A percentile compares a stretch with the other conserved stretches of the same genome.
Evolutionary conservation across 2,113 vertebrate genomes (phyloP).

Genomic region (Strix uralensis): DNA sequence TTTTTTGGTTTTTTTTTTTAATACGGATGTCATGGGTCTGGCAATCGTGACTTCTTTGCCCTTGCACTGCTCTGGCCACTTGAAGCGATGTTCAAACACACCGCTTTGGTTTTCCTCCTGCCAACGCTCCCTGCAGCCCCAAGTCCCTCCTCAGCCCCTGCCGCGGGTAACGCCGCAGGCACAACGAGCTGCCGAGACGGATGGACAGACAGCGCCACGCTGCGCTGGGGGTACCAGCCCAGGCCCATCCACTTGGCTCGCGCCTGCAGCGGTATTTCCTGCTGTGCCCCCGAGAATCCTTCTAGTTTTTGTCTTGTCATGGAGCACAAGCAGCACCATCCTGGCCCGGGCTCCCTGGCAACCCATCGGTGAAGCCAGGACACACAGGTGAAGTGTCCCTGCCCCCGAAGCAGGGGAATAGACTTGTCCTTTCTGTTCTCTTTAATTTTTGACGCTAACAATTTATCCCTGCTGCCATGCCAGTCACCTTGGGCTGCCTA

Average conservation of each 20-base stretch:
- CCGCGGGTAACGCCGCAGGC: fast-evolving
- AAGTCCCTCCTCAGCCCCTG: not conserved
- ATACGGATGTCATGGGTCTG: not conserved
- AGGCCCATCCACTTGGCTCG: not conserved
- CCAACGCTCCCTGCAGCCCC: not conserved
- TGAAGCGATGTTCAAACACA: too few relatives aligned
- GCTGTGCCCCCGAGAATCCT: not conserved
- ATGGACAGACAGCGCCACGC: not conserved
- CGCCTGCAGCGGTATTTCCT: fast-evolving
- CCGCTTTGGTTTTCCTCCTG: not conserved
- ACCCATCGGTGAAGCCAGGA: not conserved
- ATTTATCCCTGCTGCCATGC: not conserved
- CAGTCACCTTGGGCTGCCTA: not conserved
- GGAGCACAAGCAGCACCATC: not conserved
- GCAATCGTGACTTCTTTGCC: not conserved
- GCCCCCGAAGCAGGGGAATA: fast-evolving
- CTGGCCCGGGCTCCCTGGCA: not conserved
- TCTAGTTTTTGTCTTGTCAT: not conserved
- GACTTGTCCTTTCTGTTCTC: not conserved
- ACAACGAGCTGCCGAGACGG: too few relatives aligned
- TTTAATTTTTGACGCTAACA: not conserved
- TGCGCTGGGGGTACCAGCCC: not conserved
- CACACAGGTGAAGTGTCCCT: fast-evolving
- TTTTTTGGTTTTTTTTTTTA: not conserved
- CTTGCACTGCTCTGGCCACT: not conserved